These are phyloP conservation scores for Silurus lanzhouensis DNA, from an alignment of 2,797 vertebrate species.

Conservation along the genomic window DNA sequence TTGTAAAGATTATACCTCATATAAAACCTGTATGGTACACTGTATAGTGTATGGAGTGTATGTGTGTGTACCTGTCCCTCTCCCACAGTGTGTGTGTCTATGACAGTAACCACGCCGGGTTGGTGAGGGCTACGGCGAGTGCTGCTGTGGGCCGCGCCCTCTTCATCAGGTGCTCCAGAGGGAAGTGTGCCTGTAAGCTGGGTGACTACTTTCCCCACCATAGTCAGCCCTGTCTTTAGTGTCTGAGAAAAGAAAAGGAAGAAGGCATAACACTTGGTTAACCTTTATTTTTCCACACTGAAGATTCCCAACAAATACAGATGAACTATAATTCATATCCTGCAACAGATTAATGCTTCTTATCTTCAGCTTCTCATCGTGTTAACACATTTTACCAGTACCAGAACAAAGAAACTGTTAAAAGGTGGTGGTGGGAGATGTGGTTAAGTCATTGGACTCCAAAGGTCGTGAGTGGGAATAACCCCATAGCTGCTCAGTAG, in stretches of 20 bases:
- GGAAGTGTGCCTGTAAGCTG: slow-evolving; percentile 92
- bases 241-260: slow-evolving; percentile 73
- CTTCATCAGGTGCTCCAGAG: slow-evolving; percentile 86
- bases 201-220: slow-evolving; percentile 97
- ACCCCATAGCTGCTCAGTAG: too few species aligned
- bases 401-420: background rate
- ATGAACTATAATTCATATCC: background rate
- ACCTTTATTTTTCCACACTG: too few species aligned
- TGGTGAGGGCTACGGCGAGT: slow-evolving; percentile 85
- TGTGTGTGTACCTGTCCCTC: slow-evolving; percentile 87
- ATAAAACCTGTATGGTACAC: too few species aligned
- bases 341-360: background rate
- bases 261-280: background rate
- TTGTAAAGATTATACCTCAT: too few species aligned
- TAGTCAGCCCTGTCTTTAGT: slow-evolving; percentile 92
- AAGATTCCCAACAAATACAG: background rate
- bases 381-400: background rate
- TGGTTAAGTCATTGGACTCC: too few species aligned
- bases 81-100: slow-evolving; percentile 90
- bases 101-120: slow-evolving; percentile 91
- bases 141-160: slow-evolving; percentile 82
- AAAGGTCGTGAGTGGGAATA: too few species aligned
- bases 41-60: background rate
- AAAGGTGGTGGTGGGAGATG: too few species aligned
- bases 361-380: background rate